Percentiles rank a stretch among this genome's conserved stretches.
Evolutionary conservation across 2,888 invertebrate species (phyloP).

Genomic region (Dysmachus trigonus): DNA sequence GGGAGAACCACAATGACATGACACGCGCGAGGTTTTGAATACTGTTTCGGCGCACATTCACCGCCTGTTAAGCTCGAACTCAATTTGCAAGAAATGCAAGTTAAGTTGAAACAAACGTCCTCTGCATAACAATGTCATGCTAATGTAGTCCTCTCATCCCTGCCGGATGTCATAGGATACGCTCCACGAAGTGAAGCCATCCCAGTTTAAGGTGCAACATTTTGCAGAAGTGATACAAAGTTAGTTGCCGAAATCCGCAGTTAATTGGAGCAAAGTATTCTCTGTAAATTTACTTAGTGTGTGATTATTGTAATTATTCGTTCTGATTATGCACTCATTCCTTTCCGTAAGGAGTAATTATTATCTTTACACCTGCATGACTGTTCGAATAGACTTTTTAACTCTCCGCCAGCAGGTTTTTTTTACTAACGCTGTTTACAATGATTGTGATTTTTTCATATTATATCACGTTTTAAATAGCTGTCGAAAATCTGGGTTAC

Average conservation of each 20-base stretch:
- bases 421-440: no score
- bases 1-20: not conserved
- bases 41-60: not conserved
- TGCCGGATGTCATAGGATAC: not conserved
- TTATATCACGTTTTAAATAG: no score
- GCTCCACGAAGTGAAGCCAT: not conserved
- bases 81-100: not conserved
- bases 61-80: not conserved
- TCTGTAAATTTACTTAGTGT: not conserved
- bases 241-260: not conserved
- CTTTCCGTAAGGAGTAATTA: not conserved
- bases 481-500: no score
- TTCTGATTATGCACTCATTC: not conserved
- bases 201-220: not conserved
- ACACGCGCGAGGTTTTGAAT: not conserved
- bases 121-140: constrained; percentile 13
- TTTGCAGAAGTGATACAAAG: not conserved
- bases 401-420: no score
- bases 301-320: not conserved
- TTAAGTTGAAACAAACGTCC: constrained; percentile 4
- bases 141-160: not conserved
- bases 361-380: not conserved
- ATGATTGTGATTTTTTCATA: no score
- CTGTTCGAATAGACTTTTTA: no score
- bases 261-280: not conserved